Evolutionary conservation across 1,140 invertebrate genomes (phyloP).

Genomic region (Drosophila busckii): DNA sequence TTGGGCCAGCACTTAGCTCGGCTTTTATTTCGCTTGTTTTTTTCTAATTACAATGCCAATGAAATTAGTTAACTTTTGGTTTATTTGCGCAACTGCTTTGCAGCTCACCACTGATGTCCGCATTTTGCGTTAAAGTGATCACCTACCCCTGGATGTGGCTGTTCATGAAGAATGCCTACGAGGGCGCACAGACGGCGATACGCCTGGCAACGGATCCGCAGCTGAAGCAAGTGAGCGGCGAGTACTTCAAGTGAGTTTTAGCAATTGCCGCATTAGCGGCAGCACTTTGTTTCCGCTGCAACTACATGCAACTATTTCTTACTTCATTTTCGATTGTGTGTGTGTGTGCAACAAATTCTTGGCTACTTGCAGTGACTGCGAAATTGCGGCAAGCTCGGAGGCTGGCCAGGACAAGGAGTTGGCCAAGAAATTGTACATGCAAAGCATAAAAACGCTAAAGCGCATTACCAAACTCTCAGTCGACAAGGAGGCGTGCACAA

Average conservation of each 20-base stretch:
- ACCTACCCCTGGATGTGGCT: constrained; percentile 84
- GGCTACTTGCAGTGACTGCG: constrained; percentile 81
- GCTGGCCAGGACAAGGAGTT: constrained; percentile 80
- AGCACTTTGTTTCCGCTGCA: constrained; percentile 48
- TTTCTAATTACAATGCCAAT: constrained; percentile 40
- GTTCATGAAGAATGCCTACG: constrained; percentile 83
- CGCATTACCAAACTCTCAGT: constrained; percentile 69
- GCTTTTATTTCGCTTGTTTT: constrained; percentile 1
- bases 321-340: constrained; percentile 1
- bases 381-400: constrained; percentile 79
- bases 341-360: constrained; percentile 18
- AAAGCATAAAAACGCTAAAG: constrained; percentile 71
- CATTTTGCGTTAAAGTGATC: constrained; percentile 80
- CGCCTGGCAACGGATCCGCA: constrained; percentile 82
- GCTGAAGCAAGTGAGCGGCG: constrained; percentile 81
- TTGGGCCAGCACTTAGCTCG: neutral
- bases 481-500: constrained; percentile 56
- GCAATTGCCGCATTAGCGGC: constrained; percentile 43
- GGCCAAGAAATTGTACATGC: constrained; percentile 81
- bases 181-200: constrained; percentile 85
- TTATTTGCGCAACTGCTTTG: constrained; percentile 5
- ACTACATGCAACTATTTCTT: constrained; percentile 13
- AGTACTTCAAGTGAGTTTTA: constrained; percentile 83
- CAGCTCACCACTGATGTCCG: constrained; percentile 80
- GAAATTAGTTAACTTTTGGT: constrained; percentile 53